Conservation (phyloP, 2,888 invertebrate genomes). For the Sphaerophoria rueppellii region DNA sequence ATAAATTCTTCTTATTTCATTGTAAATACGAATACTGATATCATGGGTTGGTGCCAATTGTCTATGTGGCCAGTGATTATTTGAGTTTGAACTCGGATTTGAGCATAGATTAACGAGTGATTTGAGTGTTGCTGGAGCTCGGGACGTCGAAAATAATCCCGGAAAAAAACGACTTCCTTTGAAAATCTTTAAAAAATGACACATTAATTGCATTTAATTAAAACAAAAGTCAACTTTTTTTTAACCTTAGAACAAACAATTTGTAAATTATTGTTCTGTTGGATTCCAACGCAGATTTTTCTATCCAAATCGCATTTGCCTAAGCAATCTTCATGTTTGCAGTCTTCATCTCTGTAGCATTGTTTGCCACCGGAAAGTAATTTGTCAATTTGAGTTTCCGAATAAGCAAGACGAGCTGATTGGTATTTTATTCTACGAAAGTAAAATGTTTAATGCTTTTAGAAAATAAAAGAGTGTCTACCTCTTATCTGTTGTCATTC, state of each 20-base stretch:
- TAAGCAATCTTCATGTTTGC: slow-evolving; percentile 78
- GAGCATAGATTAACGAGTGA: slow-evolving; percentile 78
- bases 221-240: background rate
- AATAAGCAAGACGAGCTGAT: slow-evolving; percentile 78
- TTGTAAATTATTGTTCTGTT: slow-evolving; percentile 81
- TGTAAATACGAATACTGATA: slow-evolving; percentile 78
- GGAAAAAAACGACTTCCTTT: slow-evolving; percentile 79
- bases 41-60: slow-evolving; percentile 78
- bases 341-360: slow-evolving; percentile 78
- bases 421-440: slow-evolving; percentile 78
- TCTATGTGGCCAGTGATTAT: slow-evolving; percentile 77
- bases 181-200: slow-evolving; percentile 76
- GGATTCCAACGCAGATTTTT: slow-evolving; percentile 78
- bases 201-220: background rate
- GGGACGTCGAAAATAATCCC: slow-evolving; percentile 78
- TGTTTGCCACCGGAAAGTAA: slow-evolving; percentile 78
- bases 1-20: slow-evolving; percentile 79
- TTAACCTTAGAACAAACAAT: slow-evolving; percentile 78
- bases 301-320: slow-evolving; percentile 79
- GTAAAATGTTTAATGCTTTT: background rate
- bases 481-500: slow-evolving; percentile 79
- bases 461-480: slow-evolving; percentile 32
- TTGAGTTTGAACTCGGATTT: slow-evolving; percentile 77
- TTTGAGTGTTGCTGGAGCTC: slow-evolving; percentile 77
- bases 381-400: slow-evolving; percentile 80